These are phyloP conservation scores for Stramonita haemastoma DNA, from an alignment of 2,888 invertebrate species.

Conservation along the genomic window DNA sequence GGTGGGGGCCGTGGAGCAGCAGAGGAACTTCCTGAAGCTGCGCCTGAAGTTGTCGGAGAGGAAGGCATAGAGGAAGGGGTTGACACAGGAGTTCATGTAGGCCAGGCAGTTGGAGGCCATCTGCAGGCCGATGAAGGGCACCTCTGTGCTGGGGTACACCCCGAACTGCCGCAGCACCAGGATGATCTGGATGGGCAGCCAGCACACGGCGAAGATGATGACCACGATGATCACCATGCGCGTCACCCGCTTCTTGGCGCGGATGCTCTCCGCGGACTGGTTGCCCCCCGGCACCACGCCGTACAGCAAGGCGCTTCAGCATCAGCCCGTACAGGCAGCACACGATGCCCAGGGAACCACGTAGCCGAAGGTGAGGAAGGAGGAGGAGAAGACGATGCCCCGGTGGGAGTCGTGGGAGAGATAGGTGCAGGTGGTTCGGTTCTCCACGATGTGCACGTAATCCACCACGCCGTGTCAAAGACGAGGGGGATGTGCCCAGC, in stretches of 20 bases:
- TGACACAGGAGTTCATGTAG: slow-evolving; percentile 96
- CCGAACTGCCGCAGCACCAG: slow-evolving; percentile 85
- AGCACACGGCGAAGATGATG: slow-evolving; percentile 87
- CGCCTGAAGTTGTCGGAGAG: slow-evolving; percentile 95
- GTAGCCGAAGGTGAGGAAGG: slow-evolving; percentile 90
- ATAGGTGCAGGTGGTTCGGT: slow-evolving; percentile 69
- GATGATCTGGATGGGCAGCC: slow-evolving; percentile 89
- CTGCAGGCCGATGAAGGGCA: slow-evolving; percentile 78
- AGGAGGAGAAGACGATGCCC: slow-evolving; percentile 61
- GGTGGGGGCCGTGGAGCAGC: slow-evolving; percentile 60
- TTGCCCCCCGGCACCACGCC: slow-evolving; percentile 85
- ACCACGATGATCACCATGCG: slow-evolving; percentile 94
- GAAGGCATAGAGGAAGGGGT: slow-evolving; percentile 95
- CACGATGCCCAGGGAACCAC: slow-evolving; percentile 91
- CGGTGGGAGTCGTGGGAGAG: slow-evolving; percentile 36
- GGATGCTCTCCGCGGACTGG: slow-evolving; percentile 86
- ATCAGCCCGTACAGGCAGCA: slow-evolving; percentile 92
- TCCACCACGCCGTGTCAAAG: slow-evolving; percentile 61
- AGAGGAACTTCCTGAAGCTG: slow-evolving; percentile 83
- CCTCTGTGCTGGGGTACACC: slow-evolving; percentile 81
- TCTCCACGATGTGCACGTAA: slow-evolving; percentile 76
- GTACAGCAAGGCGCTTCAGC: slow-evolving; percentile 91
- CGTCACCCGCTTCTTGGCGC: slow-evolving; percentile 92
- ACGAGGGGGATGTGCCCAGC: slow-evolving; percentile 72
- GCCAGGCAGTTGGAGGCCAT: slow-evolving; percentile 80